Evolutionary conservation across 2,797 vertebrate genomes (phyloP).

Genomic region (Anguilla pacifica): DNA sequence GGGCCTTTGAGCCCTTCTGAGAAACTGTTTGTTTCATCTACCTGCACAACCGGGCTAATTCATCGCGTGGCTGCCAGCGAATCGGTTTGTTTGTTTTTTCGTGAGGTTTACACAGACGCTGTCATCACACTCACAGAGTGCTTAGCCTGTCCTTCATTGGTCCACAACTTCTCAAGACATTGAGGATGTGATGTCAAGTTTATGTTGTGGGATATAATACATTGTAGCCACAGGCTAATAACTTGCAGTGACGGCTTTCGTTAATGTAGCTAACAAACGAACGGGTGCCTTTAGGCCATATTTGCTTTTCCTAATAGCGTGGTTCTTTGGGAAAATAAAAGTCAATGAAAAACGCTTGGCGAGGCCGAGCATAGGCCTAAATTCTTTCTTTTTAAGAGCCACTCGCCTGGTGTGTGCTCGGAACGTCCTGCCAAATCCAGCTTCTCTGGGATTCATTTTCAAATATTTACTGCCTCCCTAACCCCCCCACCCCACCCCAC

Average conservation of each 20-base stretch:
- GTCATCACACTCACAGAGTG: background rate
- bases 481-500: no score
- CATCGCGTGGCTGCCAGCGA: background rate
- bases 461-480: background rate
- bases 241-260: background rate
- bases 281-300: background rate
- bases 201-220: constrained; percentile 34
- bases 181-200: constrained; percentile 35
- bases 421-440: background rate
- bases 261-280: constrained; percentile 13
- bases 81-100: background rate
- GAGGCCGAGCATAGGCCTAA: background rate
- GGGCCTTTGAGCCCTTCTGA: constrained; percentile 15
- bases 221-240: background rate
- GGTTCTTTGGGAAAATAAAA: background rate
- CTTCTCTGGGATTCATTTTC: background rate
- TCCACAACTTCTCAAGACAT: constrained; percentile 23
- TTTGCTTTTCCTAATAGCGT: background rate
- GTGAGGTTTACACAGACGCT: background rate
- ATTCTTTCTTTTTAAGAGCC: background rate
- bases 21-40: constrained; percentile 11
- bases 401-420: background rate
- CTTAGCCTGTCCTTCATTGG: constrained; percentile 7
- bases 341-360: background rate
- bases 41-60: constrained; percentile 10